These are phyloP conservation scores for Erethizon dorsatum DNA, from an alignment of 2,797 vertebrate species.

Conservation along the genomic window DNA sequence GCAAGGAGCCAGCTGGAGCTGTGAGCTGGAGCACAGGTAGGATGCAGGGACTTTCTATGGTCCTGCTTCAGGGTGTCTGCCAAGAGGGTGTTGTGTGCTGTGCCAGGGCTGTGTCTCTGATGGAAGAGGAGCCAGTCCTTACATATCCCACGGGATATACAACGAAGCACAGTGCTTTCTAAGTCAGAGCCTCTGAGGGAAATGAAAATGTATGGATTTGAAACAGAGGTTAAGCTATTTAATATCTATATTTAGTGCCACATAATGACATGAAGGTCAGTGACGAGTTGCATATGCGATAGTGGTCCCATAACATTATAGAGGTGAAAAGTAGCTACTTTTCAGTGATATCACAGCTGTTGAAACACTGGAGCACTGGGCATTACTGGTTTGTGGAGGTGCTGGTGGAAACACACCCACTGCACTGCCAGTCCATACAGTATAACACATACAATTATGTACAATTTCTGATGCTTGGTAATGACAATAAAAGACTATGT, in stretches of 20 bases:
- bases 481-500: background rate
- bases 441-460: background rate
- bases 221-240: background rate
- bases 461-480: background rate
- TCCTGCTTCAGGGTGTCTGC: background rate
- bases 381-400: background rate
- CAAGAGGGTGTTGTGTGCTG: rapidly evolving
- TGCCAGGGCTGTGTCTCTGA: background rate
- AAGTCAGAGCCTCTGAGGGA: background rate
- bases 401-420: background rate
- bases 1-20: background rate
- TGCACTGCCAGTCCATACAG: background rate
- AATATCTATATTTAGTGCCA: background rate
- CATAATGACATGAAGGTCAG: background rate
- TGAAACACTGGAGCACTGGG: background rate
- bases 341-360: background rate
- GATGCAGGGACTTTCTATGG: background rate
- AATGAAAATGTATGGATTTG: background rate
- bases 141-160: too few relatives aligned
- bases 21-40: background rate
- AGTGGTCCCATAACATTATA: background rate
- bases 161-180: background rate
- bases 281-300: background rate
- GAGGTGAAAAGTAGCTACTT: background rate
- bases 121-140: background rate